Evolutionary conservation across 2,113 vertebrate genomes (phyloP).

Genomic region (Forbesichthys agassizii): DNA sequence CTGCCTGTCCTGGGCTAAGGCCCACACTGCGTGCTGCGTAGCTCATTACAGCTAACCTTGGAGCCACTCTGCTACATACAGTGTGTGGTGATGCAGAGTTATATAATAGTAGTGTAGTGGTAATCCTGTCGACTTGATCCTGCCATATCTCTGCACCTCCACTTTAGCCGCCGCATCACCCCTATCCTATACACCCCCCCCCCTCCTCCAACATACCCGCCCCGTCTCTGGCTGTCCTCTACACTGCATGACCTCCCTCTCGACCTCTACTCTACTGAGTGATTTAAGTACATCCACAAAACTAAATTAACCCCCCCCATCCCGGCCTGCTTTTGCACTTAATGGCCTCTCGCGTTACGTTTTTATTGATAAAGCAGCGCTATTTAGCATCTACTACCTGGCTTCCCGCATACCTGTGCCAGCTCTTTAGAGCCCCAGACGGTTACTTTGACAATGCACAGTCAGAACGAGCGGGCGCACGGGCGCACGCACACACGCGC

Average conservation of each 20-base stretch:
- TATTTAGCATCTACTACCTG: conserved; percentile 59
- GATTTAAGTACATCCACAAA: conserved; percentile 57
- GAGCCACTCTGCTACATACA: conserved; percentile 43
- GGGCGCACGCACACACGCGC: background rate
- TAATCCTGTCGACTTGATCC: conserved; percentile 32
- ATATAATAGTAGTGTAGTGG: conserved; percentile 3
- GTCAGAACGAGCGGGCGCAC: conserved; percentile 11
- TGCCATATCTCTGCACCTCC: conserved; percentile 37
- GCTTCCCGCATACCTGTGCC: conserved; percentile 56
- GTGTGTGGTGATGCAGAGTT: conserved; percentile 42
- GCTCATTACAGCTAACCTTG: conserved; percentile 67
- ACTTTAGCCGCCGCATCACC: conserved; percentile 18
- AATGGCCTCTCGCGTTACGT: conserved; percentile 57
- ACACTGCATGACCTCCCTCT: conserved; percentile 29
- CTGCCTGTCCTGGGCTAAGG: conserved; percentile 5
- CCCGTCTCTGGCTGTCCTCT: conserved; percentile 39
- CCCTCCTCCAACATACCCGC: background rate
- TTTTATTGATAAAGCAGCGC: conserved; percentile 73
- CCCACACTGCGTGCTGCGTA: conserved; percentile 35
- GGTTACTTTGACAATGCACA: conserved; percentile 44
- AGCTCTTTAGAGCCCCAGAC: conserved; percentile 45
- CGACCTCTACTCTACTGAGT: conserved; percentile 41
- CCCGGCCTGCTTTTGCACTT: conserved; percentile 53
- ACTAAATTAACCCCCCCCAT: conserved; percentile 61
- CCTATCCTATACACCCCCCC: conserved; percentile 19